Evolutionary conservation across 2,888 invertebrate species (phyloP).

Genomic region (Amphipyra tragopoginis): DNA sequence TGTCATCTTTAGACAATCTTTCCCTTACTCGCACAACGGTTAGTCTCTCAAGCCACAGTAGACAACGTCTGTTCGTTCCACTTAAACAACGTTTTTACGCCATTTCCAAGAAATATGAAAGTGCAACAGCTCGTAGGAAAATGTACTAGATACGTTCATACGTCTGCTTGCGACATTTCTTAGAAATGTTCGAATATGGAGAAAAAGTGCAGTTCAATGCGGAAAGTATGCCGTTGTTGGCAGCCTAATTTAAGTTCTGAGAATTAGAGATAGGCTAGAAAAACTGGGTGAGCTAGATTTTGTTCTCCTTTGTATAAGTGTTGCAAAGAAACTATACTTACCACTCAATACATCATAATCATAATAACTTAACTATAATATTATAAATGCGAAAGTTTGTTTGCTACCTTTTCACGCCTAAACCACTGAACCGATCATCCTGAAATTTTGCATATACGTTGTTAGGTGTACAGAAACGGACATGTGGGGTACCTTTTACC

Average conservation of each 20-base stretch:
- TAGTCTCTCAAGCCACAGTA: slow-evolving; percentile 4
- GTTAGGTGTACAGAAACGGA: no score
- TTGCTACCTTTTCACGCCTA: no score
- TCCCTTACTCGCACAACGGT: no score
- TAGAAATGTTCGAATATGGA: slow-evolving; percentile 10
- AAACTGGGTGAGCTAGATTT: slow-evolving; percentile 26
- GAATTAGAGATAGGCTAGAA: slow-evolving; percentile 11
- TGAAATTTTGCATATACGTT: no score
- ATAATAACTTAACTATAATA: no score
- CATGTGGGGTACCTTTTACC: no score
- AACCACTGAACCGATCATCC: no score
- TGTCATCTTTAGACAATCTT: no score
- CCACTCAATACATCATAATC: no score
- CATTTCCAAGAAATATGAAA: slow-evolving; percentile 53
- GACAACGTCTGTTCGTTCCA: slow-evolving; percentile 4
- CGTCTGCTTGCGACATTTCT: slow-evolving; percentile 23
- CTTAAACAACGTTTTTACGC: slow-evolving; percentile 30
- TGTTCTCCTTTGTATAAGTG: background rate
- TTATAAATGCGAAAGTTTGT: no score
- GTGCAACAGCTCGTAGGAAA: slow-evolving; percentile 36
- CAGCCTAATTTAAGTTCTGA: slow-evolving; percentile 19
- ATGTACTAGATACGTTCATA: slow-evolving; percentile 25
- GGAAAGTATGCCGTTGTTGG: slow-evolving; percentile 22
- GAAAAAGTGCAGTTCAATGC: slow-evolving; percentile 34
- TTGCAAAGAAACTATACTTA: no score